Percentiles rank a stretch among this genome's conserved stretches.
Conservation (phyloP, 2,888 invertebrate genomes). For the Muschampia plurimacula region DNA sequence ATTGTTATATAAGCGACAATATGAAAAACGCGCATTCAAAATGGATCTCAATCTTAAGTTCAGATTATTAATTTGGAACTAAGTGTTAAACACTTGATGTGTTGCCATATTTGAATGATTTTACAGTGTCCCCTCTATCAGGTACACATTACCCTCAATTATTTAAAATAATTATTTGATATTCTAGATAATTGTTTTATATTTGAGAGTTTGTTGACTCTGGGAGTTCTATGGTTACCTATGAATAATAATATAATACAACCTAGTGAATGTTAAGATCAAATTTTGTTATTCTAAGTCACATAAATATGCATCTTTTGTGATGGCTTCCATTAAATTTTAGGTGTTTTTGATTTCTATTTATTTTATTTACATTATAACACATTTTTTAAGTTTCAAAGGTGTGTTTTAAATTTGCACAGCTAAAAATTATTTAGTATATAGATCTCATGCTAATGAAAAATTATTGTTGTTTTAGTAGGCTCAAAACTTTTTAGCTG, state of each 20-base stretch:
- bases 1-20: too few relatives aligned
- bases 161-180: conserved; percentile 23
- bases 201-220: conserved; percentile 44
- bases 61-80: too few relatives aligned
- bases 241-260: conserved; percentile 50
- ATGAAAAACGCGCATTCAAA: too few relatives aligned
- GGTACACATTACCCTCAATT: too few relatives aligned
- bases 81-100: too few relatives aligned
- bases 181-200: conserved; percentile 46
- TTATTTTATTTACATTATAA: conserved; percentile 24
- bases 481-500: neutral
- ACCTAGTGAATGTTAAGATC: conserved; percentile 62
- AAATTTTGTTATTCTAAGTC: conserved; percentile 72
- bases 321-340: conserved; percentile 44
- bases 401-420: conserved; percentile 23
- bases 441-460: conserved; percentile 31
- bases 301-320: conserved; percentile 55
- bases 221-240: conserved; percentile 64
- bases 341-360: conserved; percentile 27
- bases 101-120: neutral
- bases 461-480: conserved; percentile 34
- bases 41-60: too few relatives aligned
- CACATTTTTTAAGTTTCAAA: neutral
- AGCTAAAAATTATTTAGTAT: conserved; percentile 17
- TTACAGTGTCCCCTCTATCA: too few relatives aligned